Evolutionary conservation across 2,113 vertebrate genomes (phyloP), one percentile per base, ranked within the genome.

Genomic region (Cyprinodon tularosa): DNA sequence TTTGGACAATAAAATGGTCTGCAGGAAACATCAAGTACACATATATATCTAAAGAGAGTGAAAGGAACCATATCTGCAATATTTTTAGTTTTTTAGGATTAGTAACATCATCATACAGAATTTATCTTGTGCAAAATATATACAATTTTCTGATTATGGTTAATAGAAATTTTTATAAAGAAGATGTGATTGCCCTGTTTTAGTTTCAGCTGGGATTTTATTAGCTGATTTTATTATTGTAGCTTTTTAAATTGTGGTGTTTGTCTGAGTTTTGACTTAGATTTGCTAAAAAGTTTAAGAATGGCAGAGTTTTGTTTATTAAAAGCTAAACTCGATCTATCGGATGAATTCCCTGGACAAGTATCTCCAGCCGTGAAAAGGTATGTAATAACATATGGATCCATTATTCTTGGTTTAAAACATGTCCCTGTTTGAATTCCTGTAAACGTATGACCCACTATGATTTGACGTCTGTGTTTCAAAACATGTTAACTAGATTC

Each of bases 401-500:
- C 59, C 36, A 42, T 76, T 66, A 67, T 62, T 86, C 68, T 66
- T 69, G 12, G 38, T 68, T 60, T 29, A 50, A 68, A 72, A 38
- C 37, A 64, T 81, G 74, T 80, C 50, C 39, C n/a, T 59, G 17
- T 75, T 71, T 64, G 12, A 80, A 61, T 53, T 80, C 15, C 44
- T 60, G 37, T 39, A 57, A 45, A 79, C 48, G 66, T 60, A 65
- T 13, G 62, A 70, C 47, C 77, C 62, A 36, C 62, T 40, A 48
- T 12, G 57, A 60, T 61, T 74, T 17, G 76, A 74, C 38, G 83
- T 62, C 62, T 69, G 73, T 71, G 74, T 79, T 72, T 47, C 62
- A 62, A 47, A 66, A 59, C 12, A 53, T 65, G 67, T 64, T 80
- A 57, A 76, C 77, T 68, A 37, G 62, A 70, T 62, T 68, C n/a